Evolutionary conservation across 2,888 invertebrate species (phyloP).

Genomic region (Allophyes oxyacanthae): DNA sequence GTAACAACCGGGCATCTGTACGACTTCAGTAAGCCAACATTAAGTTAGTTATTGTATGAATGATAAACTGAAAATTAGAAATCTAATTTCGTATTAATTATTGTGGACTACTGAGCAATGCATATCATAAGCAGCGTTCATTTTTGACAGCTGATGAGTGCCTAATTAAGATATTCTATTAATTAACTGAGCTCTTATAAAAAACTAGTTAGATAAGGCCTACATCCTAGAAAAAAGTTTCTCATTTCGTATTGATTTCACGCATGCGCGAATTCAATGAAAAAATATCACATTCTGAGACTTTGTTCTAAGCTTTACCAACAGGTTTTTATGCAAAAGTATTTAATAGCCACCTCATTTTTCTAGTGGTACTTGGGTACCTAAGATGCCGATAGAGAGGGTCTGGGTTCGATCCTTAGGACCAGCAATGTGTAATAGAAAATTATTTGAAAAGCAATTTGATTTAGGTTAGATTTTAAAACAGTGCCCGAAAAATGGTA

Average conservation of each 20-base stretch:
- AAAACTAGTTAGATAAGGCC: slow-evolving; percentile 1
- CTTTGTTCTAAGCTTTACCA: neutral
- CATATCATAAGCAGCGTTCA: neutral
- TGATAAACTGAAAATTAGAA: neutral
- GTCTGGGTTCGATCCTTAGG: too few relatives aligned
- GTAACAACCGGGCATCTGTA: slow-evolving; percentile 4
- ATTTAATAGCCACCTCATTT: too few relatives aligned
- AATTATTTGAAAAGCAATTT: too few relatives aligned
- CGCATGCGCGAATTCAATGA: slow-evolving; percentile 1
- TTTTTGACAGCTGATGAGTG: neutral
- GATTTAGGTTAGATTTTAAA: too few relatives aligned
- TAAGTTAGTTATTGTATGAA: too few relatives aligned
- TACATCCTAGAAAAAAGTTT: slow-evolving; percentile 1
- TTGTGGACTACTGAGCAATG: neutral
- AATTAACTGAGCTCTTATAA: neutral
- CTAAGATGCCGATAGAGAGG: neutral
- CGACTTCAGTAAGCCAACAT: neutral
- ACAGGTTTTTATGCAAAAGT: neutral
- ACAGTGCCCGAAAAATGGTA: too few relatives aligned
- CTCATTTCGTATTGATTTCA: slow-evolving; percentile 4
- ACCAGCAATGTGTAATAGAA: too few relatives aligned
- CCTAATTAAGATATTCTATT: slow-evolving; percentile 3
- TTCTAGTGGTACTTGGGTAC: too few relatives aligned
- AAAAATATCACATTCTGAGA: slow-evolving; percentile 5
- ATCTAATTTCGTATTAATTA: neutral